Evolutionary conservation across 1,140 invertebrate species (phyloP).

Genomic region (Zaprionus vittiger): DNA sequence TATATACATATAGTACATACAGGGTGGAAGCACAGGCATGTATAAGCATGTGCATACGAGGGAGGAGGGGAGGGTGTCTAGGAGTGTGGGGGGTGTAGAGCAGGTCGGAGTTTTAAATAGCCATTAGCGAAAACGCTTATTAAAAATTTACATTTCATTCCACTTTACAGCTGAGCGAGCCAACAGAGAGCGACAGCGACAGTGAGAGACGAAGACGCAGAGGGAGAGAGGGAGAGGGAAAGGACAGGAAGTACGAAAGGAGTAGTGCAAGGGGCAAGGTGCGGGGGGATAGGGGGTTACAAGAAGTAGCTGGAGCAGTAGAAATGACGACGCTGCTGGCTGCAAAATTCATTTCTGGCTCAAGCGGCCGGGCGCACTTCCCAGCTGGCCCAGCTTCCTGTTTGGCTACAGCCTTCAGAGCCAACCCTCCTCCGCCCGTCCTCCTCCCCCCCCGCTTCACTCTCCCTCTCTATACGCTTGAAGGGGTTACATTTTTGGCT

Average conservation of each 20-base stretch:
- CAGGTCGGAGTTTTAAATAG: slow-evolving; percentile 82
- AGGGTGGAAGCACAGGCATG: slow-evolving; percentile 12
- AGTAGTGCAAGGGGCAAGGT: background rate
- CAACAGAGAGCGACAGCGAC: slow-evolving; percentile 21
- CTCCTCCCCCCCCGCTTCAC: slow-evolving; percentile 5
- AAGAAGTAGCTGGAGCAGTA: background rate
- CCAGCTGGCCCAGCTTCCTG: slow-evolving; percentile 40
- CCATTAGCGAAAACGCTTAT: slow-evolving; percentile 84
- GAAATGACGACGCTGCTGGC: slow-evolving; percentile 38
- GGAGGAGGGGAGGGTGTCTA: background rate
- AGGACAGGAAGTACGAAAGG: slow-evolving; percentile 12
- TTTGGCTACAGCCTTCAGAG: background rate
- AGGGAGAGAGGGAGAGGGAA: no score
- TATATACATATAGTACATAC: slow-evolving; percentile 19
- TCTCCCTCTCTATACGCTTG: background rate
- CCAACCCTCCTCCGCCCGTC: background rate
- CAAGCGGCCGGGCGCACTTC: slow-evolving; percentile 34
- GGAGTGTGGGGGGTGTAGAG: slow-evolving; percentile 4
- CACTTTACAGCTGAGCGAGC: slow-evolving; percentile 80
- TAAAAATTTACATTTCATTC: slow-evolving; percentile 84
- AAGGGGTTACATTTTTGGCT: slow-evolving; percentile 67
- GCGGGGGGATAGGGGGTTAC: background rate
- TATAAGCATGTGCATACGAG: slow-evolving; percentile 38
- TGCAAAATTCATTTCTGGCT: slow-evolving; percentile 70
- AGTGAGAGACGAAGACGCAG: background rate